A percentile compares a stretch with the other conserved stretches of the same genome.
Evolutionary conservation across 1,140 invertebrate species (phyloP).

Genomic region (Drosophila neocordata): DNA sequence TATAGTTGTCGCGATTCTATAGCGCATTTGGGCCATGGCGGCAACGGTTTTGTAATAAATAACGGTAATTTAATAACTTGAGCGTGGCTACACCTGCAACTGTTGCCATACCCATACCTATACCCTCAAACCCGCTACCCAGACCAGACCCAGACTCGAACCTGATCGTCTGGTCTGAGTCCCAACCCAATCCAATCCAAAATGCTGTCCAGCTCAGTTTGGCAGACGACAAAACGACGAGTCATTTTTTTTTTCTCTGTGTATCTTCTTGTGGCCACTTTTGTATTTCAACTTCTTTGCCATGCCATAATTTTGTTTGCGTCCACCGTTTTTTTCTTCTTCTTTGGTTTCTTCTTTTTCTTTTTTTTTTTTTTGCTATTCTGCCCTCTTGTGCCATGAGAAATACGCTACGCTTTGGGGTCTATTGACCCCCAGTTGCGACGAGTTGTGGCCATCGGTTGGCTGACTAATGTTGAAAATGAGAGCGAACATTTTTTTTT

Average conservation of each 20-base stretch:
- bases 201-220: conserved; percentile 14
- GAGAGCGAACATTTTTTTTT: conserved; percentile 38
- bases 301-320: conserved; percentile 55
- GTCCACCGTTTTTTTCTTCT: conserved; percentile 12
- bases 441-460: not conserved
- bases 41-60: conserved; percentile 78
- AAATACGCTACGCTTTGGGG: conserved; percentile 39
- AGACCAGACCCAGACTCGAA: conserved; percentile 28
- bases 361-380: conserved; percentile 17
- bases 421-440: conserved; percentile 58
- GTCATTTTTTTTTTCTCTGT: conserved; percentile 34
- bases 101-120: conserved; percentile 31
- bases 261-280: conserved; percentile 21
- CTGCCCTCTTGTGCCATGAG: conserved; percentile 26
- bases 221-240: conserved; percentile 54
- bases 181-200: not conserved
- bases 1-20: conserved; percentile 52
- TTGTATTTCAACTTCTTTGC: conserved; percentile 34
- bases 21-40: conserved; percentile 66
- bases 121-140: conserved; percentile 25
- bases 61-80: conserved; percentile 77
- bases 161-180: conserved; percentile 30
- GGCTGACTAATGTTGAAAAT: conserved; percentile 41
- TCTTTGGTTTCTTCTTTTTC: conserved; percentile 13
- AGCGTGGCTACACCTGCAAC: conserved; percentile 65